phyloP scores from a whole-genome alignment of 2,797 vertebrate species.

The Phalloptychus januarius region DNA sequence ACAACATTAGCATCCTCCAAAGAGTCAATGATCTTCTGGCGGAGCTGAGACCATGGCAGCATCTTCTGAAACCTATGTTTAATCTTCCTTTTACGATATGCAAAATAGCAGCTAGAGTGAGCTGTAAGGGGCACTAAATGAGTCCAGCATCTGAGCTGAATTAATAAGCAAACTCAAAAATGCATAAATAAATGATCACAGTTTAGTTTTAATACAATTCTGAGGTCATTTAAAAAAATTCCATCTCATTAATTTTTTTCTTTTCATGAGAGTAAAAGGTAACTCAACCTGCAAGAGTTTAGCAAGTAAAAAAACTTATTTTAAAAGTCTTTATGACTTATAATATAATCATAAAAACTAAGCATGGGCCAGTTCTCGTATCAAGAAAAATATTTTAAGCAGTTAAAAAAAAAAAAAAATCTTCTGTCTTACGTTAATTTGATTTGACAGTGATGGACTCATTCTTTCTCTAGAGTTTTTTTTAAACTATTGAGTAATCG shows the following conservation, averaged over 20 bases:
- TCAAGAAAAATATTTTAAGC: background rate
- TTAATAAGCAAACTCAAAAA: background rate
- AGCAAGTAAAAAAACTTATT: background rate
- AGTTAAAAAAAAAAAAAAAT: background rate
- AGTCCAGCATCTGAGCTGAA: background rate
- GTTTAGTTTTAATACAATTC: background rate
- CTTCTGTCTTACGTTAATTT: background rate
- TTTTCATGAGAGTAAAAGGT: background rate
- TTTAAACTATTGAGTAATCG: background rate
- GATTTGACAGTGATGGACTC: background rate
- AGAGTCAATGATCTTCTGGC: background rate
- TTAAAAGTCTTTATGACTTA: background rate
- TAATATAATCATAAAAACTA: background rate
- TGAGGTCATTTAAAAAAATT: background rate
- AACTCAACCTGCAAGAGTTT: background rate
- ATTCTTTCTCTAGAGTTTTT: background rate
- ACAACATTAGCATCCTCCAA: background rate
- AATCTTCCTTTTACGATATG: background rate
- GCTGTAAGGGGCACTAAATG: background rate
- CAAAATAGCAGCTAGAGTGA: background rate
- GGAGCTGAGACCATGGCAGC: background rate
- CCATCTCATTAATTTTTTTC: background rate
- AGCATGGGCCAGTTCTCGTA: background rate
- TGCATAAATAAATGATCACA: background rate
- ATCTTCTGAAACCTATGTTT: background rate